Conservation (phyloP, 2,113 vertebrate species). For the human (Homo sapiens) region GRCh38 chr3:189084001-189084500, state of each 20-base stretch:
- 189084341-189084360: not conserved
- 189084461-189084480: not conserved
- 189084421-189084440: not conserved
- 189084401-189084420: not conserved
- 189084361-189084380: not conserved
- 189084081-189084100: too few relatives aligned
- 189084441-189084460: not conserved
- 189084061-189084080: too few relatives aligned
- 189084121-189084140: too few relatives aligned
- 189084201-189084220: not conserved
- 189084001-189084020: too few relatives aligned
- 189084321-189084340: not conserved
- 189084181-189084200: not conserved
- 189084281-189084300: not conserved
- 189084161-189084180: too few relatives aligned
- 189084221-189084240: not conserved
- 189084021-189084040: too few relatives aligned
- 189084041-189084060: too few relatives aligned
- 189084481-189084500: not conserved
- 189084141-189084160: too few relatives aligned
- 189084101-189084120: too few relatives aligned
- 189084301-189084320: not conserved
- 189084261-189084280: not conserved
- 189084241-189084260: not conserved
- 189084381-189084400: not conserved